Evolutionary conservation across 2,888 invertebrate genomes (phyloP), one percentile per base, ranked within the genome.

Genomic region (Sturmia bella): DNA sequence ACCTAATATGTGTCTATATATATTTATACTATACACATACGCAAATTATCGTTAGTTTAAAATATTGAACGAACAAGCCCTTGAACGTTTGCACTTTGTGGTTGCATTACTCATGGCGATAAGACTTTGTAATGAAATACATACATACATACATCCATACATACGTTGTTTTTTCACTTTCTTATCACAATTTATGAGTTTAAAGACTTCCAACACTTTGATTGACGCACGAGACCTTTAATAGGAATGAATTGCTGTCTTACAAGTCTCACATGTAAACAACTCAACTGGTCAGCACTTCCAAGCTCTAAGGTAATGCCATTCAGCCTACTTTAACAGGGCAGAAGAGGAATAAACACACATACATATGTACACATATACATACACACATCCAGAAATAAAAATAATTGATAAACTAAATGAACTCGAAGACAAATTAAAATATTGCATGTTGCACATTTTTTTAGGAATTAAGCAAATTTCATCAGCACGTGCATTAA

Each of bases 141-240:
- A n/a, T n/a, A n/a, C n/a, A n/a, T n/a, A n/a, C n/a, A n/a, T n/a
- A n/a, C n/a, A n/a, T n/a, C n/a, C n/a, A n/a, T n/a, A n/a, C n/a
- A n/a, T n/a, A n/a, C n/a, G n/a, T n/a, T n/a, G n/a, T n/a, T 43
- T 13, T 13, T 27, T 27, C 27, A 24, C 6, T 64, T 56, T 74
- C 37, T 74, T 73, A 64, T 56, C 64, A 56, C 45, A 54, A 64
- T 54, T 74, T 48, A 64, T 74, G 59, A 37, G 37, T 59, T 27
- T 52, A 27, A 17, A 69, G 21, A 69, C 41, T 50, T 19, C 32
- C 6, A 11, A 48, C 27, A 13, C 27, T 52, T 57, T 48, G 17
- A 69, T 54, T 76, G 61, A 69, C 61, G 68, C 43, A 68, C 24
- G 6, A 50, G 48, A 57, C 50, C 27, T n/a, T 9, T 21, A 7